Conservation (phyloP, 2,888 invertebrate species). For the Dascillus cervinus region DNA sequence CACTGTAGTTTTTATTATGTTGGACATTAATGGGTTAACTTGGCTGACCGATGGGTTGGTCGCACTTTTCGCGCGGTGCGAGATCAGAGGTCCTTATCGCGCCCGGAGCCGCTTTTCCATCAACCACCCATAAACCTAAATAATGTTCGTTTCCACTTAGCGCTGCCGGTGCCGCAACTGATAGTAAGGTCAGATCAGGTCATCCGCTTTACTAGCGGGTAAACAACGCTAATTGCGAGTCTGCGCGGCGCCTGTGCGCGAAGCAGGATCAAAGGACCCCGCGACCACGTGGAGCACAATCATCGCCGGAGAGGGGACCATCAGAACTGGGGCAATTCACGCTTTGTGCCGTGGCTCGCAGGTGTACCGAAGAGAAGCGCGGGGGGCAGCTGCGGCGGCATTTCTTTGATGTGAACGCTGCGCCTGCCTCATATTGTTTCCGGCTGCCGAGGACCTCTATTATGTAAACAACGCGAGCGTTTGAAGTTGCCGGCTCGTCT, state of each 20-base stretch:
- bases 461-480: slow-evolving; percentile 60
- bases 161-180: too few species aligned
- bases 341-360: slow-evolving; percentile 24
- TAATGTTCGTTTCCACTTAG: too few species aligned
- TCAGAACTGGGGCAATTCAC: slow-evolving; percentile 33
- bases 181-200: slow-evolving; percentile 26
- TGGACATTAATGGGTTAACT: too few species aligned
- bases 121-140: too few species aligned
- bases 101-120: too few species aligned
- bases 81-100: too few species aligned
- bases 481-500: slow-evolving; percentile 51
- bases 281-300: slow-evolving; percentile 31
- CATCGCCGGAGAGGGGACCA: slow-evolving; percentile 20
- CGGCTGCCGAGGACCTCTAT: slow-evolving; percentile 58
- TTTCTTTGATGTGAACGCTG: slow-evolving; percentile 40
- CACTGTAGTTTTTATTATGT: too few species aligned
- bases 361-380: slow-evolving; percentile 19
- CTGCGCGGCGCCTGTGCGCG: slow-evolving; percentile 29
- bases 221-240: slow-evolving; percentile 29
- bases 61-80: too few species aligned
- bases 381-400: slow-evolving; percentile 26
- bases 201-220: slow-evolving; percentile 26
- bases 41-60: too few species aligned
- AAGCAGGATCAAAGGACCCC: slow-evolving; percentile 30
- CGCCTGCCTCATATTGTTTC: slow-evolving; percentile 44